phyloP scores from a whole-genome alignment of 92 coral and sea anemone species.

The Porites divaricata region DNA sequence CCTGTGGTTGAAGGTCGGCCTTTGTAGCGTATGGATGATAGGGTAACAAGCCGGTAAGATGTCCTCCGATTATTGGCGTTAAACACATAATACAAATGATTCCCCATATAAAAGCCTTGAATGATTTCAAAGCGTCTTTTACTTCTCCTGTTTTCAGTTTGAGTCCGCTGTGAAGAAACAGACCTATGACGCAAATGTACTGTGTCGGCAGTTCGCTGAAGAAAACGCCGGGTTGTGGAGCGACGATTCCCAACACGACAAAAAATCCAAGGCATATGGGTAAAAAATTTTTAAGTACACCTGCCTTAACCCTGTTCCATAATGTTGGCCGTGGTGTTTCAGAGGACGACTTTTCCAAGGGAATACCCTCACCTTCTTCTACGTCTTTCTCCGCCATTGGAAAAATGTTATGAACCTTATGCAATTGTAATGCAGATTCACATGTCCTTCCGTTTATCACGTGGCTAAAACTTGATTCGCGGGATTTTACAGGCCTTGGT shows the following conservation, averaged over 20 bases:
- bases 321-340: background rate
- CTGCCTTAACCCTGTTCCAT: slow-evolving; percentile 9
- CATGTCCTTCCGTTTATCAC: background rate
- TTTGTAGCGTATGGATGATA: slow-evolving; percentile 42
- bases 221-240: slow-evolving; percentile 80
- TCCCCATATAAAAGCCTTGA: slow-evolving; percentile 82
- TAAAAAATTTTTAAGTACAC: slow-evolving; percentile 71
- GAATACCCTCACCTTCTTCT: background rate
- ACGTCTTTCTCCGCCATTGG: slow-evolving; percentile 2
- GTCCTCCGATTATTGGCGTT: slow-evolving; percentile 85
- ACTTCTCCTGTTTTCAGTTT: slow-evolving; percentile 92
- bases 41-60: slow-evolving; percentile 81
- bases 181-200: slow-evolving; percentile 78
- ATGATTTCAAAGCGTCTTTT: slow-evolving; percentile 79
- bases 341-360: background rate
- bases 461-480: too few species aligned
- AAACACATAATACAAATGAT: slow-evolving; percentile 79
- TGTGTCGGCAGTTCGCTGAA: slow-evolving; percentile 82
- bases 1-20: background rate
- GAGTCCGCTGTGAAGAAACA: slow-evolving; percentile 91
- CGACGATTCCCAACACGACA: slow-evolving; percentile 69
- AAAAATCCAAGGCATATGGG: slow-evolving; percentile 67
- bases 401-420: background rate
- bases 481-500: too few species aligned
- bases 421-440: background rate